Conservation (phyloP, 1,140 invertebrate species). For the Steinernema feltiae region DNA sequence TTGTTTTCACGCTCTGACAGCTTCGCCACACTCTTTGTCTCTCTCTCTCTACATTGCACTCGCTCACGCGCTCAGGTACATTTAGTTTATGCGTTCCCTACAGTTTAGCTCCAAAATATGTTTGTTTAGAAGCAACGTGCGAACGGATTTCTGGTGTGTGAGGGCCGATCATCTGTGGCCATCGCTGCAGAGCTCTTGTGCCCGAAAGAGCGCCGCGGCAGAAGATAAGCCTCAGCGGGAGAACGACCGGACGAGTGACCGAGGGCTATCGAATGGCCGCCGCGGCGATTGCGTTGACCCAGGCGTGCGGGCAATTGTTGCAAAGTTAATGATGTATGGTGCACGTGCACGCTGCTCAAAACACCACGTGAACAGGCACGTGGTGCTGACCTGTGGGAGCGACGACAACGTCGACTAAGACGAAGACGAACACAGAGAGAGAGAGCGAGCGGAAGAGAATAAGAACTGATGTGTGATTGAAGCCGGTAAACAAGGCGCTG, state of each 20-base stretch:
- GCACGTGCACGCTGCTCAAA: background rate
- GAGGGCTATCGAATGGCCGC: no score
- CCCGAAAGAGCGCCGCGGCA: no score
- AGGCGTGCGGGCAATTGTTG: background rate
- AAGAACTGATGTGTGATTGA: background rate
- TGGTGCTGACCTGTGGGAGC: background rate
- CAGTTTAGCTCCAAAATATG: background rate
- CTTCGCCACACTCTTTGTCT: no score
- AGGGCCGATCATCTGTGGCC: no score
- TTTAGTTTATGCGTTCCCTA: no score
- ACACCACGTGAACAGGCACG: background rate
- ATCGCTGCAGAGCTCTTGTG: no score
- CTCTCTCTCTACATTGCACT: background rate
- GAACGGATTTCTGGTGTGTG: no score
- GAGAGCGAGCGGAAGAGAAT: no score
- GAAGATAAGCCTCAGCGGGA: no score
- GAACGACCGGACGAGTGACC: no score
- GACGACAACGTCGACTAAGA: background rate
- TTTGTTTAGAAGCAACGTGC: background rate
- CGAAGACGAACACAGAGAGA: background rate
- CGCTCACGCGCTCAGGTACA: background rate
- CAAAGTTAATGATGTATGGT: background rate
- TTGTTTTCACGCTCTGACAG: no score
- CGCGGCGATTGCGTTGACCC: no score
- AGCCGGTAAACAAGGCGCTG: conserved; percentile 14